Conservation (phyloP, 1,140 invertebrate species). For the Listronotus bonariensis region DNA sequence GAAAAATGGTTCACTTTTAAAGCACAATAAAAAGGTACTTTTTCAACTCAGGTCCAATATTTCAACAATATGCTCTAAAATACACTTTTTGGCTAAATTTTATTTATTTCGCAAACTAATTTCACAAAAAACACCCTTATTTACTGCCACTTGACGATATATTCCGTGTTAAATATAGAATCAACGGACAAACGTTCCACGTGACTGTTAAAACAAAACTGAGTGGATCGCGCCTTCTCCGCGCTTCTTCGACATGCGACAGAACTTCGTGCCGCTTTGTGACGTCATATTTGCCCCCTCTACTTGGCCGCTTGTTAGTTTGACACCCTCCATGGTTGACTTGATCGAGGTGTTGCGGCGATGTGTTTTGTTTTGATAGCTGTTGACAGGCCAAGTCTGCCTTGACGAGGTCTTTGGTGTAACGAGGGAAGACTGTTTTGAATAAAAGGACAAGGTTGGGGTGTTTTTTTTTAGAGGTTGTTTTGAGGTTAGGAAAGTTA, state of each 20-base stretch:
- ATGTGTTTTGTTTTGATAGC: conserved; percentile 34
- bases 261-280: conserved; percentile 41
- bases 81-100: no score
- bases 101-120: no score
- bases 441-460: no score
- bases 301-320: conserved; percentile 38
- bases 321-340: conserved; percentile 49
- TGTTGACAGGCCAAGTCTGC: conserved; percentile 26
- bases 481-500: no score
- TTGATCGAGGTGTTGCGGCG: conserved; percentile 35
- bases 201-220: conserved; percentile 43
- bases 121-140: background rate
- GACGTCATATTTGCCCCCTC: conserved; percentile 53
- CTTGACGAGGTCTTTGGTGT: background rate
- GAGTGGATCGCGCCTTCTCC: conserved; percentile 7
- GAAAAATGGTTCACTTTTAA: no score
- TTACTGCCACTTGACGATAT: background rate
- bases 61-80: no score
- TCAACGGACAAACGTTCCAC: conserved; percentile 10
- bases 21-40: no score
- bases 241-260: conserved; percentile 42
- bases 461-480: no score
- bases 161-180: conserved; percentile 2
- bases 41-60: no score
- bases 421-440: background rate